Conservation (phyloP, 2,888 invertebrate genomes). For the Tenodera sinensis region DNA sequence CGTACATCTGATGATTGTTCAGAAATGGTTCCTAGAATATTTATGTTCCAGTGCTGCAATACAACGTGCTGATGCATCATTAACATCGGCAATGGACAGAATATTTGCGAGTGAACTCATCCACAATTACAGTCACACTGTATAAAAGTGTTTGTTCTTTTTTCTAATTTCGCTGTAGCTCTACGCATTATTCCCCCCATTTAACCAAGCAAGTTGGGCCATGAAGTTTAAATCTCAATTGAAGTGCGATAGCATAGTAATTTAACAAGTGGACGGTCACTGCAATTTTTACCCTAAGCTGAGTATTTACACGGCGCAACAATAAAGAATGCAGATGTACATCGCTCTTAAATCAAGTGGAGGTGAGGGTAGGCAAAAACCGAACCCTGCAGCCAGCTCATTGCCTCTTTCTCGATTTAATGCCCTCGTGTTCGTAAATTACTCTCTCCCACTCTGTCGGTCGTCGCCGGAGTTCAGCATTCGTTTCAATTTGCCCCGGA, state of each 20-base stretch:
- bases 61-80: no score
- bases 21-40: no score
- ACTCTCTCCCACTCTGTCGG: neutral
- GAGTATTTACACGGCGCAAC: neutral
- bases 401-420: neutral
- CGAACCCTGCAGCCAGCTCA: neutral
- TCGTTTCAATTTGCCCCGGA: neutral
- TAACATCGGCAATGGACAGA: no score
- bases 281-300: neutral
- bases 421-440: neutral
- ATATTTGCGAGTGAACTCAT: no score
- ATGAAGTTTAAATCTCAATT: neutral
- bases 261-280: neutral
- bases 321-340: neutral
- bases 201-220: neutral
- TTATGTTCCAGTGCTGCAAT: no score
- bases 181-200: neutral
- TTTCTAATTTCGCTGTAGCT: no score
- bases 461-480: neutral
- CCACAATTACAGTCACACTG: neutral
- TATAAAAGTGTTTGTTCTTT: neutral
- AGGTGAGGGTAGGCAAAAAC: neutral
- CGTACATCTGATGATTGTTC: no score
- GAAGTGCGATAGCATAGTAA: neutral
- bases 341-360: neutral